Conservation (phyloP, 2,113 vertebrate genomes). For the Oxyura jamaicensis region DNA sequence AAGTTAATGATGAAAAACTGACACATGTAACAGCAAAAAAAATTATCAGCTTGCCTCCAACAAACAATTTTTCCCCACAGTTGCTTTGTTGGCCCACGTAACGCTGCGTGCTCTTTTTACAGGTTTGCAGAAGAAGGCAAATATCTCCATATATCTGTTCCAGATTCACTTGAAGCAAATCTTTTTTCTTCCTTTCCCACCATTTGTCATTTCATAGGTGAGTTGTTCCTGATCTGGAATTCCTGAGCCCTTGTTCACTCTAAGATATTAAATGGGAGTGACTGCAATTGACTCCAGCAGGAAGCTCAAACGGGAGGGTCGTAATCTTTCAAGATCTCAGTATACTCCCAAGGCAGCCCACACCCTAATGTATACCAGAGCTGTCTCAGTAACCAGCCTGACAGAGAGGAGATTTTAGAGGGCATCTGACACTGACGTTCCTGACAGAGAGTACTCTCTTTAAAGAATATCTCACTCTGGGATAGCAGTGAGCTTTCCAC, state of each 20-base stretch:
- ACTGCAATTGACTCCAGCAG: background rate
- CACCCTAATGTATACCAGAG: background rate
- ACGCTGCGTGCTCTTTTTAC: background rate
- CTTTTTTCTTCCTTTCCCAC: constrained; percentile 74
- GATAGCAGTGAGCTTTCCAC: background rate
- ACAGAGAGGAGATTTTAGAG: background rate
- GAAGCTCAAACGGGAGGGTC: background rate
- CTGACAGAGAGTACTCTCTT: background rate
- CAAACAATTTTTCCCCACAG: background rate
- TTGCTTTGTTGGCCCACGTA: background rate
- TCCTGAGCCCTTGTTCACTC: background rate
- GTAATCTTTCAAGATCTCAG: background rate
- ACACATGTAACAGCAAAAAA: background rate
- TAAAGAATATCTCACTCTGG: background rate
- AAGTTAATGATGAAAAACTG: background rate
- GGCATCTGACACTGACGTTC: background rate
- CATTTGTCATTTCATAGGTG: constrained; percentile 85
- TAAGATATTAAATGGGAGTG: background rate
- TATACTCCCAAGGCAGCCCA: background rate
- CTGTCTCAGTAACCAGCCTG: background rate
- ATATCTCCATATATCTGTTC: constrained; percentile 74
- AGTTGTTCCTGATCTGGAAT: constrained; percentile 34
- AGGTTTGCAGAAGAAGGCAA: constrained; percentile 64
- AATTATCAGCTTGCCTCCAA: background rate
- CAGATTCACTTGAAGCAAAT: constrained; percentile 70